Evolutionary conservation across 2,888 invertebrate species (phyloP), one percentile per base, ranked within the genome.

Genomic region (Atethmia centrago): DNA sequence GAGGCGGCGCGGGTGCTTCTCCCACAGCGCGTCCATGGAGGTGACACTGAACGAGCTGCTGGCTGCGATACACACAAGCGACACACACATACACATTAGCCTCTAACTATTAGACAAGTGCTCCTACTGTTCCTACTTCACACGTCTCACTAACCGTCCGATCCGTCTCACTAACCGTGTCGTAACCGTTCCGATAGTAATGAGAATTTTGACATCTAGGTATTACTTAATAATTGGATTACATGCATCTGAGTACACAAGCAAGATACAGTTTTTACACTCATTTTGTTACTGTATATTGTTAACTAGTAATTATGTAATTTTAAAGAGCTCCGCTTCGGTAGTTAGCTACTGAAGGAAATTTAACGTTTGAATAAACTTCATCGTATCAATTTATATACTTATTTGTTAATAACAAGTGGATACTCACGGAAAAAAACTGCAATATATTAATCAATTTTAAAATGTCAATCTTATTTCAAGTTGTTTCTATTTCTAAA

Each of bases 21-120:
- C 98, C 97, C 97, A 98, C 77, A 98, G 97, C 88, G 97, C 97
- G 94, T 98, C 98, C 97, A 97, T 97, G 88, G 97, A 97, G 90
- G 97, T 97, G 91, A 96, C 95, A 95, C 97, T 97, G 96, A 95
- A 95, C 87, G 97, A 95, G 95, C 97, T 97, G 95, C 95, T 93
- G 89, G 95, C 96, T 95, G 94, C 91, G 92, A 92, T 93, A 91
- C 93, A 94, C 93, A 95, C 90, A 94, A 94, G 95, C 94, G 94
- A 93, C 93, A 94, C 94, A 94, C 93, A 94, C 92, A 94, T 94
- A 94, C 86, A 94, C 92, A 95, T 95, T 95, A 95, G 94, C 94
- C 93, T 94, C 95, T 94, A 94, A 92, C 83, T 82, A 80, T 64
- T 90, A 89, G 90, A 91, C 87, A 89, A 83, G 89, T 90, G 89